Evolutionary conservation across 2,113 vertebrate species (phyloP).

Genomic region (Echinops telfairi): DNA sequence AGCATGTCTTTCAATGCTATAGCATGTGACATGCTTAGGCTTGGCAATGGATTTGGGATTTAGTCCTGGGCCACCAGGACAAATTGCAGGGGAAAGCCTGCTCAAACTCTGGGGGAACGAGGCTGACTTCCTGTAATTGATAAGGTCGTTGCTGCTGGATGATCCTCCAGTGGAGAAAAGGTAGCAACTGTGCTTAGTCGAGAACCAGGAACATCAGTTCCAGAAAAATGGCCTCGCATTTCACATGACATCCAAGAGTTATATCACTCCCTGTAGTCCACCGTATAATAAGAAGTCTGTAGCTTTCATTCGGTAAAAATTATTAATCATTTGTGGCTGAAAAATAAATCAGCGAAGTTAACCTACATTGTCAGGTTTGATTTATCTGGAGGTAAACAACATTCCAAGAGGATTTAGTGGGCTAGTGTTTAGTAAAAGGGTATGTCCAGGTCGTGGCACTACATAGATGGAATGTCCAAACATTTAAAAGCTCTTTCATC

Average conservation of each 20-base stretch:
- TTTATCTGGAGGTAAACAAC: conserved; percentile 91
- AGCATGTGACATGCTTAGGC: conserved; percentile 16
- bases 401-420: conserved; percentile 90
- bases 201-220: conserved; percentile 79
- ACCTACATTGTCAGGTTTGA: conserved; percentile 89
- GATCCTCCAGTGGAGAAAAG: conserved; percentile 72
- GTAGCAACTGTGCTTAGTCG: conserved; percentile 67
- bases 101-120: conserved; percentile 76
- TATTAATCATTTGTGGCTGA: conserved; percentile 89
- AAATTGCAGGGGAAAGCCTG: conserved; percentile 65
- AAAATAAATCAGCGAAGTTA: conserved; percentile 90
- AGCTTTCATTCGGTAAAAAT: conserved; percentile 87
- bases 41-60: conserved; percentile 74
- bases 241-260: conserved; percentile 85
- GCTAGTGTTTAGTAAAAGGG: conserved; percentile 88
- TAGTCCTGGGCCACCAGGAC: conserved; percentile 53
- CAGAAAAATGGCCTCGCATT: conserved; percentile 87
- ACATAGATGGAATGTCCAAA: conserved; percentile 90
- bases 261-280: conserved; percentile 84
- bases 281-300: conserved; percentile 86
- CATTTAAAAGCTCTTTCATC: conserved; percentile 89
- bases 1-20: conserved; percentile 62
- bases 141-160: conserved; percentile 79
- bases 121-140: conserved; percentile 76
- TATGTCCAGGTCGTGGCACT: conserved; percentile 88